Base-by-base conservation (phyloP, 2,888 invertebrate species). In the Erynnis tages region DNA sequence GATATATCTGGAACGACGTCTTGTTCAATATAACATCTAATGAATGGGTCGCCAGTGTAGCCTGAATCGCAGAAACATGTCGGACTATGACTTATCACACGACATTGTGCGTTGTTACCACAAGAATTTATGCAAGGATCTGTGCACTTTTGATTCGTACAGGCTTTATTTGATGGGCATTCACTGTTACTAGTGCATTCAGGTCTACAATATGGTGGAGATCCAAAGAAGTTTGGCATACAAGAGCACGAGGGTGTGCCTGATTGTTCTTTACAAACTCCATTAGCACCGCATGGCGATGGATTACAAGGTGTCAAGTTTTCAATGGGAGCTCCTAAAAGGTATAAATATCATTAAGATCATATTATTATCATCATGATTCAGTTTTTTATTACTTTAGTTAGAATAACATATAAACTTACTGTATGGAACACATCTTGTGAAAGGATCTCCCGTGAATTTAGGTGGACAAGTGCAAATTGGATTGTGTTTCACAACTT, bases 171-270 rank as follows among this genome's bases (percentile, higher is more conserved):
- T 47, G 88, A 81, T 7, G 91, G 82, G 66, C 94, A 95, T 73
- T 95, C 94, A 57, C 92, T 92, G 71, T 94, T 94, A 56, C 92
- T 92, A 11, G 92, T 83, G 76, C 94, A 94, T 79, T 94, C 93
- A 2, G 95, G 95, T 65, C 92, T 90, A 67, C 95, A 96, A 69
- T 93, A 92, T 43, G 95, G 95, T 19, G 96, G 94, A n/a, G 91
- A 85, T 50, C 96, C 96, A 54, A 93, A 87, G 71, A 91, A 95
- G 52, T 91, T 91, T 48, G 91, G 85, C 61, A 92, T 72, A 71
- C 95, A 95, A 40, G 92, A 91, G 69, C 95, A 95, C 0, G 93
- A 91, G n/a, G 94, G 92, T 56, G 91, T 82, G 40, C 88, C 90
- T 32, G 83, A 81, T 23, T 90, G 69, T 47, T 88, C 90, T 67